Evolutionary conservation across 2,113 vertebrate genomes (phyloP).

Genomic region (Cochlearius cochlearius): DNA sequence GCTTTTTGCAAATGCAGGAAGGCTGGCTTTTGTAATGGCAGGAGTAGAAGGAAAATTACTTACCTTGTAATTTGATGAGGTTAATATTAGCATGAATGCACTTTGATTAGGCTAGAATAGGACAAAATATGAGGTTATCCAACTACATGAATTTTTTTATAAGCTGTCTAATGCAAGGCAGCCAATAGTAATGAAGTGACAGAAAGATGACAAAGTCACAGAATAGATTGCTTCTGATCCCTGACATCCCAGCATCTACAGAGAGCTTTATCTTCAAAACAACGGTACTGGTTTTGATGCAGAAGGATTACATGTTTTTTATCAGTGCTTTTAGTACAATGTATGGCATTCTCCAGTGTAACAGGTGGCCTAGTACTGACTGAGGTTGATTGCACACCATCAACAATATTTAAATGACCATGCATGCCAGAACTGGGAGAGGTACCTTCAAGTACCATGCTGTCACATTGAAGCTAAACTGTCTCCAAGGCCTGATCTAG

Average conservation of each 20-base stretch:
- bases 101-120: slow-evolving; percentile 16
- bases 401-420: neutral
- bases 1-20: slow-evolving; percentile 6
- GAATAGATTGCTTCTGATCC: slow-evolving; percentile 32
- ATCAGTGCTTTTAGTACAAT: neutral
- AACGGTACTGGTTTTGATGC: neutral
- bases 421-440: neutral
- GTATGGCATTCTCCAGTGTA: neutral
- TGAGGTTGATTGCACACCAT: neutral
- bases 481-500: neutral
- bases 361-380: neutral
- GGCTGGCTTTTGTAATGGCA: neutral
- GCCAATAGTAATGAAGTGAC: neutral
- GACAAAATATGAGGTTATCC: slow-evolving; percentile 15
- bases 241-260: neutral
- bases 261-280: slow-evolving; percentile 1
- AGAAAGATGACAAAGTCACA: slow-evolving; percentile 16
- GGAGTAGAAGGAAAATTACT: slow-evolving; percentile 27
- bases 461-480: neutral
- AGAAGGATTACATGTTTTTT: neutral
- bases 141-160: neutral
- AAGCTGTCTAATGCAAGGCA: neutral
- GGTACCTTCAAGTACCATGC: neutral
- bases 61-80: slow-evolving; percentile 56
- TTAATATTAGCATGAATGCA: slow-evolving; percentile 28